Evolutionary conservation across 2,888 invertebrate genomes (phyloP).

Genomic region (Eristalinus sepulchralis): DNA sequence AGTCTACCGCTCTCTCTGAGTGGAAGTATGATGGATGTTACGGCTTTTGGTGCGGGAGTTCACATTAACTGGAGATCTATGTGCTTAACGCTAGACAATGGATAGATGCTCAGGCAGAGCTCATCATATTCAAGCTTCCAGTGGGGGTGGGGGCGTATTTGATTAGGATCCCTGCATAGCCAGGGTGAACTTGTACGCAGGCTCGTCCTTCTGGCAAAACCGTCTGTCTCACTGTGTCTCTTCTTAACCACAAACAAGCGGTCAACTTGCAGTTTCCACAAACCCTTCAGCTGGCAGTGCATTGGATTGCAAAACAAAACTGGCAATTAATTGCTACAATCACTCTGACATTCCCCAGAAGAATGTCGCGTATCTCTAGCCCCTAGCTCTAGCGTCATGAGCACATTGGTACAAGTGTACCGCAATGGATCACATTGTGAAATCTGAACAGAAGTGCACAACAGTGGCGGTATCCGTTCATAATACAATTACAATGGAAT

Average conservation of each 20-base stretch:
- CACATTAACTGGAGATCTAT: not conserved
- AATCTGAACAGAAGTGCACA: slow-evolving; percentile 8
- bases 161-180: too few relatives aligned
- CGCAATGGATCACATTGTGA: not conserved
- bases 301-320: not conserved
- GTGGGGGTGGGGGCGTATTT: too few relatives aligned
- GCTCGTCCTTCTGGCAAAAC: too few relatives aligned
- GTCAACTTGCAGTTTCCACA: not conserved
- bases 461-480: slow-evolving; percentile 58
- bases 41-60: not conserved
- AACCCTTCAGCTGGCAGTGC: not conserved
- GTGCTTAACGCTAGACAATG: not conserved
- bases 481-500: slow-evolving; percentile 44
- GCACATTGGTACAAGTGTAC: not conserved
- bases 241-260: too few relatives aligned
- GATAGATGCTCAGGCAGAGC: too few relatives aligned
- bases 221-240: too few relatives aligned
- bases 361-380: not conserved
- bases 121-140: too few relatives aligned
- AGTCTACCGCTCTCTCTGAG: not conserved
- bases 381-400: not conserved
- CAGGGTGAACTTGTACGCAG: too few relatives aligned
- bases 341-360: not conserved
- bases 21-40: not conserved
- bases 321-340: not conserved